A percentile compares a stretch with the other conserved stretches of the same genome.
Conservation (phyloP, 2,888 invertebrate genomes). For the Plutella xylostella region DNA sequence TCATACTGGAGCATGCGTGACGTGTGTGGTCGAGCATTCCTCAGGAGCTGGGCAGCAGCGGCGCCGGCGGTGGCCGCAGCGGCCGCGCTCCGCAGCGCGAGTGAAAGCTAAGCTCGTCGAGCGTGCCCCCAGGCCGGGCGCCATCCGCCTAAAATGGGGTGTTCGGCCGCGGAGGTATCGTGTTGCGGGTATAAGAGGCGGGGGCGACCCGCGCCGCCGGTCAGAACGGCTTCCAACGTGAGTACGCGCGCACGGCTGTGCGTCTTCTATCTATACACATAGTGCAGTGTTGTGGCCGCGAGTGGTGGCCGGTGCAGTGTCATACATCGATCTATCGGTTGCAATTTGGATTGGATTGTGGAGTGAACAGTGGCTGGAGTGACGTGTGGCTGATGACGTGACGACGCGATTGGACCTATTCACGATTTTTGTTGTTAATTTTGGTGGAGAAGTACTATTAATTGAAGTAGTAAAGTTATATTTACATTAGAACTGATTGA, state of each 20-base stretch:
- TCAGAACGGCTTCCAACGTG: conserved; percentile 99
- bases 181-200: conserved; percentile 86
- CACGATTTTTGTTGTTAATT: no score
- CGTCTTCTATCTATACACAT: conserved; percentile 26
- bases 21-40: conserved; percentile 2
- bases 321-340: conserved; percentile 36
- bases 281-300: conserved; percentile 42
- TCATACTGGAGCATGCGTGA: no score
- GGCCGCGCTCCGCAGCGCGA: conserved; percentile 36
- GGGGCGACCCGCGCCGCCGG: conserved; percentile 77
- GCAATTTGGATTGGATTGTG: conserved; percentile 42
- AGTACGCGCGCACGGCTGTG: conserved; percentile 69
- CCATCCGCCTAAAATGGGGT: conserved; percentile 70
- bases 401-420: background rate
- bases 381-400: background rate
- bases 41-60: background rate
- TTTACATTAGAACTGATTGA: no score
- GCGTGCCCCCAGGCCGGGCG: conserved; percentile 44
- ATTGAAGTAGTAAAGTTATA: no score
- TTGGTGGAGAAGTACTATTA: no score
- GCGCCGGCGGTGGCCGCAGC: conserved; percentile 16
- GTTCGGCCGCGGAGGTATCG: conserved; percentile 73
- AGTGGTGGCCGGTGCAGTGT: conserved; percentile 25
- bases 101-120: conserved; percentile 66
- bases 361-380: conserved; percentile 22